Evolutionary conservation across 1,140 invertebrate species (phyloP).

Genomic region (Psix sp.): DNA sequence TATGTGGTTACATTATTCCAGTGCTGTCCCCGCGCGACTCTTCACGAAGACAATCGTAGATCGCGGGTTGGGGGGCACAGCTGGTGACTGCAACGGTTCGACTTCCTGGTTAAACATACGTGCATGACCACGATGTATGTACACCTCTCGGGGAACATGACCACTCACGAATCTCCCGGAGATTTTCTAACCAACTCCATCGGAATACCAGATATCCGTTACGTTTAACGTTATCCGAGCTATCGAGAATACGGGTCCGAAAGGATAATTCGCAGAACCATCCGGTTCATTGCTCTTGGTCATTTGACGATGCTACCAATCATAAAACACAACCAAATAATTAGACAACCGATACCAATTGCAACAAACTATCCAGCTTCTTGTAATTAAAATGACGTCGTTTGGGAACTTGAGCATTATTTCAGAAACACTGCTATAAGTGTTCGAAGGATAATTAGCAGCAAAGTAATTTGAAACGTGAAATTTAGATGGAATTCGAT

Average conservation of each 20-base stretch:
- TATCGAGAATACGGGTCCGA: constrained; percentile 44
- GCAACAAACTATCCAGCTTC: too few species aligned
- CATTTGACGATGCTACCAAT: constrained; percentile 38
- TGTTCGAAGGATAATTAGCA: too few species aligned
- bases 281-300: constrained; percentile 60
- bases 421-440: too few species aligned
- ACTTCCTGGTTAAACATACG: constrained; percentile 61
- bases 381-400: too few species aligned
- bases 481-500: too few species aligned
- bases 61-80: constrained; percentile 48
- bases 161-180: constrained; percentile 57
- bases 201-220: constrained; percentile 65
- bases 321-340: constrained; percentile 8
- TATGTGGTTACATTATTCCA: constrained; percentile 47
- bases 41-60: constrained; percentile 59
- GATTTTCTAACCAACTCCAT: constrained; percentile 54
- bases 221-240: constrained; percentile 63
- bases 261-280: constrained; percentile 41
- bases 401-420: too few species aligned
- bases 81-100: constrained; percentile 48
- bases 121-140: constrained; percentile 58
- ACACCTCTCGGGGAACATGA: constrained; percentile 46
- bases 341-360: neutral
- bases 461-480: too few species aligned
- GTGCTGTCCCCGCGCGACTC: constrained; percentile 38